phyloP scores from a whole-genome alignment of 1,140 invertebrate genomes.

The Heterodera carotae region DNA sequence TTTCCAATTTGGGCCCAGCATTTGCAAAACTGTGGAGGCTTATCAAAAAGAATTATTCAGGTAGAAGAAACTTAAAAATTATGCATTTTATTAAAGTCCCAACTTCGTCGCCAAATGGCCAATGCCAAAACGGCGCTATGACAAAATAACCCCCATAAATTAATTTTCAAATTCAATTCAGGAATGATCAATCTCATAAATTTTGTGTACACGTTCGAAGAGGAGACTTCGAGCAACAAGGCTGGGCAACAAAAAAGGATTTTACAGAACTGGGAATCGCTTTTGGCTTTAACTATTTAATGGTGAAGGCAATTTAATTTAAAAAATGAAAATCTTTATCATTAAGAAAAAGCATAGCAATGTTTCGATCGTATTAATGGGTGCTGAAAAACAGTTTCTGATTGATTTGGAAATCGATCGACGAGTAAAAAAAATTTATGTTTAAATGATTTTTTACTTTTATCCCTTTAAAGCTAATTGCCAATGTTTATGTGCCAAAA shows the following conservation, averaged over 20 bases:
- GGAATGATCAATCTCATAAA: slow-evolving; percentile 10
- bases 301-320: slow-evolving; percentile 3
- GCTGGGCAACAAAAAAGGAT: neutral
- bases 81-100: too few relatives aligned
- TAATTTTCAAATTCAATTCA: slow-evolving; percentile 7
- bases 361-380: slow-evolving; percentile 19
- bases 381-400: slow-evolving; percentile 13
- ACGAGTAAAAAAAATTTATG: too few relatives aligned
- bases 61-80: too few relatives aligned
- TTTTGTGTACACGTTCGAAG: slow-evolving; percentile 23
- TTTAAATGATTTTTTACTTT: neutral
- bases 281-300: slow-evolving; percentile 17
- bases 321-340: too few relatives aligned
- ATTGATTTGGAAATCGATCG: slow-evolving; percentile 1
- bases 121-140: too few relatives aligned
- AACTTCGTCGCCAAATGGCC: too few relatives aligned
- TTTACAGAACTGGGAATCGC: slow-evolving; percentile 21
- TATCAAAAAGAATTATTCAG: neutral
- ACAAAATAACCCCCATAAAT: too few relatives aligned
- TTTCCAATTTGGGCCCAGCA: neutral
- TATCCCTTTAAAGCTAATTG: neutral
- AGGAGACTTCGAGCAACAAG: neutral
- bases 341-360: neutral
- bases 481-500: slow-evolving; percentile 23
- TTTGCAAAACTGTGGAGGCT: neutral